Evolutionary conservation across 2,797 vertebrate genomes (phyloP).

Genomic region (Naso thynnoides): DNA sequence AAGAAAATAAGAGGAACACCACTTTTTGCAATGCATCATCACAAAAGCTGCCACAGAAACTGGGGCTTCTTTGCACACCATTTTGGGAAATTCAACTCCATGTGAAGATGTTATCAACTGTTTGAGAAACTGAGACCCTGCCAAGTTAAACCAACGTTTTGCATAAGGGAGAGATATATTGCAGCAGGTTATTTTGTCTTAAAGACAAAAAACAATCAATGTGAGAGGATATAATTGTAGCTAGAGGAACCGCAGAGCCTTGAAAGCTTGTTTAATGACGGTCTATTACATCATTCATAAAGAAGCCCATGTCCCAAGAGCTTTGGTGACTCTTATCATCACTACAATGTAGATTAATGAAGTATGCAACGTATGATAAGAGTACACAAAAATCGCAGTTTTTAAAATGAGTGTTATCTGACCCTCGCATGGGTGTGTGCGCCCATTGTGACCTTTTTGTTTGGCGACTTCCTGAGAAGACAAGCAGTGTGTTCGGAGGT

Average conservation of each 20-base stretch:
- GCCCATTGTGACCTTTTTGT: conserved; percentile 72
- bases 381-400: conserved; percentile 51
- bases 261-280: conserved; percentile 68
- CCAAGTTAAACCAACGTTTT: conserved; percentile 11
- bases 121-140: conserved; percentile 25
- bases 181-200: conserved; percentile 8
- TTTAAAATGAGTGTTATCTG: conserved; percentile 56
- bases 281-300: conserved; percentile 69
- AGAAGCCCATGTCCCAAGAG: conserved; percentile 54
- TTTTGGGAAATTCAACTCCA: conserved; percentile 28
- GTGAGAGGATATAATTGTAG: conserved; percentile 70
- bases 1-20: conserved; percentile 60
- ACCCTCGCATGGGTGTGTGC: conserved; percentile 62
- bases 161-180: neutral
- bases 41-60: conserved; percentile 53
- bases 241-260: conserved; percentile 68
- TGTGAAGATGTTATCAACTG: conserved; percentile 40
- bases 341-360: conserved; percentile 54
- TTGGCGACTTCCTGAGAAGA: conserved; percentile 76
- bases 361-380: conserved; percentile 40
- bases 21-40: conserved; percentile 70
- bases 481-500: conserved; percentile 74
- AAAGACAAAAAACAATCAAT: conserved; percentile 36
- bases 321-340: conserved; percentile 39
- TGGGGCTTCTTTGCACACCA: conserved; percentile 20